Evolutionary conservation across 2,113 vertebrate species (phyloP).

Genomic region (Brachionichthys hirsutus): DNA sequence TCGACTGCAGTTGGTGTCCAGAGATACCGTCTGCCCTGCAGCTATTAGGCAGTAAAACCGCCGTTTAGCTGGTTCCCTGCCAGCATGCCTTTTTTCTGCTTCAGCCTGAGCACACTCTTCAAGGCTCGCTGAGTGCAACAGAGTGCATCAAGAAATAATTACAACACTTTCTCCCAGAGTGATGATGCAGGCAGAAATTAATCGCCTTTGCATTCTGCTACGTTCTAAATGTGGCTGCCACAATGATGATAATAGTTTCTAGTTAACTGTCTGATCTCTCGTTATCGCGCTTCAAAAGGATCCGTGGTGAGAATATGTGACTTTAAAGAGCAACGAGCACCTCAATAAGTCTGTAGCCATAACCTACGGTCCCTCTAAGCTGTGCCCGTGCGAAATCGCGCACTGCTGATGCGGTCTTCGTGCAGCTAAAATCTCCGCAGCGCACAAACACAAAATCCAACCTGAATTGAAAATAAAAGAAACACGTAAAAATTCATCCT

Average conservation of each 20-base stretch:
- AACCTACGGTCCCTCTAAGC: no score
- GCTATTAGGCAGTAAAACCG: constrained; percentile 62
- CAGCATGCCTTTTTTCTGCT: constrained; percentile 68
- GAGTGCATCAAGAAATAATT: constrained; percentile 73
- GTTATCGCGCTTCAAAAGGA: constrained; percentile 33
- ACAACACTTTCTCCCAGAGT: constrained; percentile 64
- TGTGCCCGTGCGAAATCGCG: no score
- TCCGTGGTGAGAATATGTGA: constrained; percentile 34
- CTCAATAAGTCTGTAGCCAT: constrained; percentile 3
- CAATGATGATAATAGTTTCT: constrained; percentile 62
- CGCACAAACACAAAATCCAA: no score
- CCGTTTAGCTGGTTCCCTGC: constrained; percentile 61
- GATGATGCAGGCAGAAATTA: constrained; percentile 73
- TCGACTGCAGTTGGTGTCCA: constrained; percentile 34
- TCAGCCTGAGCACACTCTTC: constrained; percentile 62
- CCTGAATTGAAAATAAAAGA: no score
- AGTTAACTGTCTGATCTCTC: constrained; percentile 47
- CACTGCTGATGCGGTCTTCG: no score
- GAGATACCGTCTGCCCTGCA: constrained; percentile 59
- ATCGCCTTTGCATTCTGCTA: constrained; percentile 61
- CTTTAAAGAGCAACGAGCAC: constrained; percentile 14
- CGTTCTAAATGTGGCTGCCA: constrained; percentile 64
- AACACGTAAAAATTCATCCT: no score
- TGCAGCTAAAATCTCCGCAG: no score
- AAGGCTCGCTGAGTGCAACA: constrained; percentile 55